Percentiles rank a stretch among this genome's conserved stretches.
Evolutionary conservation across 2,888 invertebrate genomes (phyloP).

Genomic region (Drosophila paucipuncta): DNA sequence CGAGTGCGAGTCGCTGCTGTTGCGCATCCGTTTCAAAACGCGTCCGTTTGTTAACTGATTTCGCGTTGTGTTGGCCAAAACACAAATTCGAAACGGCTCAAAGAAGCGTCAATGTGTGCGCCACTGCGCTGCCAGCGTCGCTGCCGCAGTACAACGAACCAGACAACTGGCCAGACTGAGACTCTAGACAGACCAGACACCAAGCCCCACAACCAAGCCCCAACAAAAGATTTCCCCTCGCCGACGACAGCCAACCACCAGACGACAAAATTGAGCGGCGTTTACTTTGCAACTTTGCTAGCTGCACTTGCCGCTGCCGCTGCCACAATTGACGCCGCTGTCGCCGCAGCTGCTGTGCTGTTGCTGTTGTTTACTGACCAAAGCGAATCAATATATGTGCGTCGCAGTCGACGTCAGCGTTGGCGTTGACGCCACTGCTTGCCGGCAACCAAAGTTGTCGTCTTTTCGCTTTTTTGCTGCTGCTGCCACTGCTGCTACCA

Average conservation of each 20-base stretch:
- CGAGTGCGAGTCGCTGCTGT: constrained; percentile 12
- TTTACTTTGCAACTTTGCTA: constrained; percentile 51
- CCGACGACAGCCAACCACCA: constrained; percentile 5
- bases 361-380: constrained; percentile 55
- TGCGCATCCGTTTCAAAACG: constrained; percentile 82
- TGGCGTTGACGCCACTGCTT: constrained; percentile 28
- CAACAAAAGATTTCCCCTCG: background rate
- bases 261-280: constrained; percentile 34
- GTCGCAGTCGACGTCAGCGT: constrained; percentile 25
- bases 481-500: constrained; percentile 10
- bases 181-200: constrained; percentile 26
- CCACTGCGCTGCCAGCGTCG: constrained; percentile 32
- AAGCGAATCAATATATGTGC: constrained; percentile 77
- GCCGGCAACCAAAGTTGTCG: constrained; percentile 64
- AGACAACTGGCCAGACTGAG: constrained; percentile 57
- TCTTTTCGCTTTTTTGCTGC: constrained; percentile 71
- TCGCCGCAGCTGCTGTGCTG: constrained; percentile 3
- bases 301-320: constrained; percentile 56
- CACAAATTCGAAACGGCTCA: constrained; percentile 76
- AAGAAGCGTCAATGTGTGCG: constrained; percentile 46
- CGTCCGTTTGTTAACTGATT: constrained; percentile 84
- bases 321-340: constrained; percentile 8
- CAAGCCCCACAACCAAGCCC: background rate
- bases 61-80: constrained; percentile 80
- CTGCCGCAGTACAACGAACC: constrained; percentile 65